Evolutionary conservation across 2,888 invertebrate genomes (phyloP), one percentile per base, ranked within the genome.

Genomic region (Ichneumon xanthorius): DNA sequence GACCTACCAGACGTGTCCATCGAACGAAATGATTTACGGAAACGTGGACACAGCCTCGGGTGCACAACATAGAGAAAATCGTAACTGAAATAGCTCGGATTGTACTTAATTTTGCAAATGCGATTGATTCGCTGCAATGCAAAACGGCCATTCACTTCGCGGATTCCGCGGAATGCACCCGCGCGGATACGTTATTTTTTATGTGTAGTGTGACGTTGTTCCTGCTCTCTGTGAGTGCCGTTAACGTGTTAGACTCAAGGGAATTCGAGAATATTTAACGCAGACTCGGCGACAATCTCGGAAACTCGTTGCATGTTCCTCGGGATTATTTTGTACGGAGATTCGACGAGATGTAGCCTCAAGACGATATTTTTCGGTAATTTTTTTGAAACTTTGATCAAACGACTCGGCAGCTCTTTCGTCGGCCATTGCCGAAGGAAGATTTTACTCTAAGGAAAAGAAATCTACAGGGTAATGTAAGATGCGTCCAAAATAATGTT

Each of bases 1-100:
- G 61, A 80, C 91, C 37, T 93, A 92, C 70, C 92, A 92, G 73
- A 91, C 93, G 40, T 92, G 92, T 68, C 91, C 91, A 79, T 90
- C 89, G 55, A 80, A 89, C 4, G 92, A 93, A 16, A 87, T 93
- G 14, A 85, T 92, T 45, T 93, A 93, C 67, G 88, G 90, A 45
- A 91, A 90, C 33, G 90, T 92, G 53, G 92, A 91, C 5, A 55
- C 91, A 11, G 71, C 90, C 2, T 63, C 90, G 37, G 92, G 84
- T 81, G 89, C 90, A 48, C 90, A 91, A 63, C 90, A 90, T 55
- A 89, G 89, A 72, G 80, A 88, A 4, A 79, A 89, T 11, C 86
- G 89, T 70, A 91, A 92, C 87, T 91, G 72, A 90, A 73, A 61
- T 45, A 16, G 16, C 50, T 53, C 45, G 30, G 22, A 72, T 67